These are phyloP conservation scores for Blera fallax DNA, from an alignment of 2,888 invertebrate species.

Conservation along the genomic window DNA sequence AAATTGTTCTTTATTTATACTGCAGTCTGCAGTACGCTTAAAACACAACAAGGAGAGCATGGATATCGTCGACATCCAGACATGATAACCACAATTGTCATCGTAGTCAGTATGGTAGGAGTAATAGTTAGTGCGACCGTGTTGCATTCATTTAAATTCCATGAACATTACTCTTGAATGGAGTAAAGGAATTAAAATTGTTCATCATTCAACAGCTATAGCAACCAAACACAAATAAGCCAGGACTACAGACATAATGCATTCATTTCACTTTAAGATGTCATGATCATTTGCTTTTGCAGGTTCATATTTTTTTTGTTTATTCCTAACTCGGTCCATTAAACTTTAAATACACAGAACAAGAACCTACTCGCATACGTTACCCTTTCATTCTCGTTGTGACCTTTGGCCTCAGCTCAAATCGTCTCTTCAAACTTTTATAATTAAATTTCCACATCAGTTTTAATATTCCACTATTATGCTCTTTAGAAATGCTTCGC, in stretches of 20 bases:
- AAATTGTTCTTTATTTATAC: neutral
- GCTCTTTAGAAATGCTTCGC: constrained; percentile 14
- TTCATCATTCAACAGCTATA: neutral
- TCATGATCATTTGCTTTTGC: neutral
- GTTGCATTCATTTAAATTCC: neutral
- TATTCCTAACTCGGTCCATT: neutral
- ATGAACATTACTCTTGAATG: neutral
- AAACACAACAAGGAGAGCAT: neutral
- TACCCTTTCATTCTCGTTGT: neutral
- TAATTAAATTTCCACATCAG: constrained; percentile 36
- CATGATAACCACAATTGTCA: constrained; percentile 33
- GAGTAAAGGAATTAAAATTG: constrained; percentile 1
- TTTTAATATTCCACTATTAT: constrained; percentile 14
- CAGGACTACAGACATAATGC: neutral
- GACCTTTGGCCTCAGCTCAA: neutral
- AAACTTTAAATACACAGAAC: constrained; percentile 4
- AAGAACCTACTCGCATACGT: too few relatives aligned
- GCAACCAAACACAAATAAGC: neutral
- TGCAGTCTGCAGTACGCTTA: neutral
- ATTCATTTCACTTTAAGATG: neutral
- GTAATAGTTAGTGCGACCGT: neutral
- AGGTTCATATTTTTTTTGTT: neutral
- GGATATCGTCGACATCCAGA: neutral
- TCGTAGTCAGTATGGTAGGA: neutral
- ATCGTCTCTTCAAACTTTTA: constrained; percentile 25